A percentile compares a stretch with the other conserved stretches of the same genome.
These are phyloP conservation scores for Epicampocera succincta DNA, from an alignment of 2,888 invertebrate species.

Conservation along the genomic window DNA sequence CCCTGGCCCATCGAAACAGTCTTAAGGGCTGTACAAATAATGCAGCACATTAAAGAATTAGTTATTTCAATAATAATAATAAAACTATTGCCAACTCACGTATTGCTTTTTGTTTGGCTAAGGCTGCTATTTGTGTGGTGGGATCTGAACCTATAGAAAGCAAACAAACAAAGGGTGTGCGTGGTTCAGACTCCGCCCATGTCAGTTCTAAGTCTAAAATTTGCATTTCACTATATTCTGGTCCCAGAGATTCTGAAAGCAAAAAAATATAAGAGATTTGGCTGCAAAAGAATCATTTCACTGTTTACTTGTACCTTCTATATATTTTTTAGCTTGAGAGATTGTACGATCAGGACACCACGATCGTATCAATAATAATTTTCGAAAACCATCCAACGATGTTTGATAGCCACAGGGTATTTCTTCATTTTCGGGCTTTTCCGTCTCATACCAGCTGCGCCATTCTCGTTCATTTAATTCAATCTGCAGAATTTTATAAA, in stretches of 20 bases:
- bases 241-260: slow-evolving; percentile 89
- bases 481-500: slow-evolving; percentile 83
- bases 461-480: slow-evolving; percentile 93
- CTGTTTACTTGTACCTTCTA: slow-evolving; percentile 85
- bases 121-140: slow-evolving; percentile 93
- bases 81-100: slow-evolving; percentile 83
- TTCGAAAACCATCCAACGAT: slow-evolving; percentile 93
- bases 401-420: slow-evolving; percentile 95
- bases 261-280: neutral
- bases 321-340: slow-evolving; percentile 95
- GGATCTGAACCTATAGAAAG: slow-evolving; percentile 98
- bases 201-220: slow-evolving; percentile 95
- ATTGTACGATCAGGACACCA: slow-evolving; percentile 98
- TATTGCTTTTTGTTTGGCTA: slow-evolving; percentile 93
- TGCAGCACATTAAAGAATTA: neutral
- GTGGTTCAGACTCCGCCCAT: slow-evolving; percentile 93
- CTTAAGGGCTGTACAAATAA: slow-evolving; percentile 84
- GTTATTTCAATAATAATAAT: too few species aligned
- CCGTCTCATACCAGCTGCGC: slow-evolving; percentile 95
- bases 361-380: slow-evolving; percentile 92
- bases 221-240: slow-evolving; percentile 94
- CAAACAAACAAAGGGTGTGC: slow-evolving; percentile 94
- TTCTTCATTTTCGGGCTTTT: slow-evolving; percentile 94
- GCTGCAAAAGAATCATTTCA: too few species aligned
- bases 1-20: slow-evolving; percentile 99